These are phyloP conservation scores for Pseudobourletiella spinata DNA, from an alignment of 1,140 invertebrate species.

Conservation along the genomic window DNA sequence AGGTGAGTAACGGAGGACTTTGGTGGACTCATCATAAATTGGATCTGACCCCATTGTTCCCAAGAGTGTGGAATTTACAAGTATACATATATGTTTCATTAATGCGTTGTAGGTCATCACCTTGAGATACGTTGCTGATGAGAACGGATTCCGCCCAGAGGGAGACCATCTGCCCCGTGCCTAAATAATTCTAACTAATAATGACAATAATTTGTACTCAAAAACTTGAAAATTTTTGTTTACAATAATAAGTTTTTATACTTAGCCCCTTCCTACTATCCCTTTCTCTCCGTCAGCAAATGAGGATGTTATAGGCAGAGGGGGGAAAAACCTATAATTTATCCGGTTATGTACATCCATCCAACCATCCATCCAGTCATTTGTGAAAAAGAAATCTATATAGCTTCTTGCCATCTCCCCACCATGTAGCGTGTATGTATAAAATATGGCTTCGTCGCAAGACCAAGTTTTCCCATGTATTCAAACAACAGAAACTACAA, in stretches of 20 bases:
- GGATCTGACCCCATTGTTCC: background rate
- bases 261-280: background rate
- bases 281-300: background rate
- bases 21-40: background rate
- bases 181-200: background rate
- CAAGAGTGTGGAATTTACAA: background rate
- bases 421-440: no score
- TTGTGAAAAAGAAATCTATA: no score
- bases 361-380: no score
- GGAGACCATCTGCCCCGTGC: conserved; percentile 36
- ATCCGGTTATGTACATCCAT: no score
- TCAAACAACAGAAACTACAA: no score
- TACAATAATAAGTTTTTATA: background rate
- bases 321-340: no score
- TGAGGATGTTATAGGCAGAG: no score
- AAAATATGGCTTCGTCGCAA: no score
- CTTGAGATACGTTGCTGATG: conserved; percentile 38
- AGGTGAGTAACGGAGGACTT: conserved; percentile 3
- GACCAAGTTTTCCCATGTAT: no score
- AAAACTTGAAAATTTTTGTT: background rate
- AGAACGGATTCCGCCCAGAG: conserved; percentile 35
- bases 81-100: background rate
- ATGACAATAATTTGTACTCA: background rate
- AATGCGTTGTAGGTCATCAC: conserved; percentile 16
- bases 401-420: no score